A percentile compares a stretch with the other conserved stretches of the same genome.
phyloP scores from a whole-genome alignment of 2,888 invertebrate species.

The Phortica okadai region DNA sequence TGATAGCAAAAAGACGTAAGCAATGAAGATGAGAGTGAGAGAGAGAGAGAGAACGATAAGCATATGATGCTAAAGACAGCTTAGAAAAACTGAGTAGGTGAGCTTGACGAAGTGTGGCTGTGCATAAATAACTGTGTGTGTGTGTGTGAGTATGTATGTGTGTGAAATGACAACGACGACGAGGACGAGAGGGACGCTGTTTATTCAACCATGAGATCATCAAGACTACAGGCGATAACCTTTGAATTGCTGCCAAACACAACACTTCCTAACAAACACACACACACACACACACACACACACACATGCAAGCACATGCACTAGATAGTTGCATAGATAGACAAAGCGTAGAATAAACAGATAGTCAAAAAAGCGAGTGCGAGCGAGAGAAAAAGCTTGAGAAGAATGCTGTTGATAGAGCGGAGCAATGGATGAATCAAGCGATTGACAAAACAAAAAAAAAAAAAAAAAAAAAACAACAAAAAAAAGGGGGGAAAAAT shows the following conservation, averaged over 20 bases:
- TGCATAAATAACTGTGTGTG: neutral
- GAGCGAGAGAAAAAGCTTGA: no score
- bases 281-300: slow-evolving; percentile 11
- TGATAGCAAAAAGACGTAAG: neutral
- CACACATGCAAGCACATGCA: slow-evolving; percentile 24
- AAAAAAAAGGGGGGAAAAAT: neutral
- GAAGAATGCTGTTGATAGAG: no score
- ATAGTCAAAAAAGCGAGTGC: no score
- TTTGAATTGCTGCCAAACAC: slow-evolving; percentile 56
- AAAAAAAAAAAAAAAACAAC: slow-evolving; percentile 33
- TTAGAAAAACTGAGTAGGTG: no score
- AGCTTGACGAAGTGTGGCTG: no score
- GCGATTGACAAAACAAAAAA: slow-evolving; percentile 3
- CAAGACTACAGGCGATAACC: slow-evolving; percentile 63
- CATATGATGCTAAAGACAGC: neutral
- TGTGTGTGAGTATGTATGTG: neutral
- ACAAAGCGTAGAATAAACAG: slow-evolving; percentile 29
- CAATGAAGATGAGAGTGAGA: neutral
- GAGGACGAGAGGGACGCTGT: slow-evolving; percentile 31
- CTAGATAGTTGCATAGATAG: slow-evolving; percentile 26
- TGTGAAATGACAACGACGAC: slow-evolving; percentile 34
- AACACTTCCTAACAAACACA: slow-evolving; percentile 25
- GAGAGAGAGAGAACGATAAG: neutral
- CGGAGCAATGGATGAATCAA: no score
- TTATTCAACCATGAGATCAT: slow-evolving; percentile 62